Conservation (phyloP, 2,113 vertebrate genomes). For the Epinephelus cyanopodus region DNA sequence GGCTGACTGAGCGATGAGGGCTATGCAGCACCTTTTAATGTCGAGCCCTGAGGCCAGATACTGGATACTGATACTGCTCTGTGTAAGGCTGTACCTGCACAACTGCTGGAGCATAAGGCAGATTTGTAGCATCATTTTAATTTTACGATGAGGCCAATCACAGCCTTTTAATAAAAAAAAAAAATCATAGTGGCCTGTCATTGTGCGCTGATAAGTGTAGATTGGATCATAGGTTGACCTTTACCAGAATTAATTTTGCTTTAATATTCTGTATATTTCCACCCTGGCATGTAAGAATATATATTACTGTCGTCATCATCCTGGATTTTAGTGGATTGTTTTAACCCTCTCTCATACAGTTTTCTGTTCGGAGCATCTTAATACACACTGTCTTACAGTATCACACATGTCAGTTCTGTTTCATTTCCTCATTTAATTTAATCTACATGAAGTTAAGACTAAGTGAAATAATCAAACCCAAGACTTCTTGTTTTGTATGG, state of each 20-base stretch:
- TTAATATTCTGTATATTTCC: background rate
- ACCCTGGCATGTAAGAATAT: background rate
- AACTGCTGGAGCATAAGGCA: background rate
- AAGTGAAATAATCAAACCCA: background rate
- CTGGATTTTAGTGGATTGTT: background rate
- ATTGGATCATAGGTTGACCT: conserved; percentile 6
- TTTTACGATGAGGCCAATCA: background rate
- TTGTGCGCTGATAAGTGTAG: background rate
- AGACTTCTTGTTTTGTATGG: background rate
- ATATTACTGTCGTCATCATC: background rate
- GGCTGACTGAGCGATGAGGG: conserved; percentile 27
- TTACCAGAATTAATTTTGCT: background rate
- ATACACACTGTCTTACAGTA: background rate
- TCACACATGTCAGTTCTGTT: background rate
- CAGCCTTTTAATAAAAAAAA: conserved; percentile 26
- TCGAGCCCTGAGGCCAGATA: conserved; percentile 28
- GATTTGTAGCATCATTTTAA: background rate
- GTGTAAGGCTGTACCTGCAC: background rate
- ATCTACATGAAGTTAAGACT: too few relatives aligned
- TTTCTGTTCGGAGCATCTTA: background rate
- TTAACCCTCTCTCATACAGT: too few relatives aligned
- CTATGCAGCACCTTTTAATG: conserved; percentile 33
- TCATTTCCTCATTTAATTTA: too few relatives aligned
- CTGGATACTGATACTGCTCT: conserved; percentile 11
- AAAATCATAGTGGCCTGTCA: background rate